Evolutionary conservation across 2,888 invertebrate genomes (phyloP), one percentile per base, ranked within the genome.

Genomic region (Neuroscelio doddi): DNA sequence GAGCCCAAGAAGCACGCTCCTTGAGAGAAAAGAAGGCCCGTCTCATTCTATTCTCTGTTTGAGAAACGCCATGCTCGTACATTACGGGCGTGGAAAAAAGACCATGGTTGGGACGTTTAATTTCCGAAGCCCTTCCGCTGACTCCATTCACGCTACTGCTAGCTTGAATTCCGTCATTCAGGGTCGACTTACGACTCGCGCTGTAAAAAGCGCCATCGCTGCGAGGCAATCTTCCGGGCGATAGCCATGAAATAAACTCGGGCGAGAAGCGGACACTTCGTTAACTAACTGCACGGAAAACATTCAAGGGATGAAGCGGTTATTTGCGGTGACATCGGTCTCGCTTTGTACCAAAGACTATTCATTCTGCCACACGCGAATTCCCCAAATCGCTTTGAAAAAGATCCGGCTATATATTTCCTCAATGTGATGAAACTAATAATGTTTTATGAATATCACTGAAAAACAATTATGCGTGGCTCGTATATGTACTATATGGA

Each of bases 81-180:
- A 82, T 84, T 83, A 83, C 81, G 72, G 71, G 59, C 72, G 72
- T 72, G 76, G 74, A 75, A 79, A 81, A 81, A 82, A 80, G 79
- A 80, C 76, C 80, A 80, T 80, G 79, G 70, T 71, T 74, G 73
- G 79, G 83, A 84, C 83, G 81, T 83, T 84, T 83, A 84, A 84
- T 84, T 84, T 84, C 84, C 83, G 81, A 83, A 82, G 82, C 76
- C 78, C 82, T 83, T 82, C 82, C 81, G 80, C 81, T 75, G 73
- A 77, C 76, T 82, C 81, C 81, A 83, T 84, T 84, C 83, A 82
- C 80, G 73, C 69, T 63, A 63, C 69, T 70, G 68, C 73, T 71
- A 68, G 73, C 76, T 75, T 75, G 78, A 79, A 77, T 79, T 75
- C 78, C 76, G 79, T 80, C 80, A 80, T 80, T 80, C 79, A 79